Base-by-base conservation (phyloP, 2,113 vertebrate genomes). In the Pantherophis guttatus region DNA sequence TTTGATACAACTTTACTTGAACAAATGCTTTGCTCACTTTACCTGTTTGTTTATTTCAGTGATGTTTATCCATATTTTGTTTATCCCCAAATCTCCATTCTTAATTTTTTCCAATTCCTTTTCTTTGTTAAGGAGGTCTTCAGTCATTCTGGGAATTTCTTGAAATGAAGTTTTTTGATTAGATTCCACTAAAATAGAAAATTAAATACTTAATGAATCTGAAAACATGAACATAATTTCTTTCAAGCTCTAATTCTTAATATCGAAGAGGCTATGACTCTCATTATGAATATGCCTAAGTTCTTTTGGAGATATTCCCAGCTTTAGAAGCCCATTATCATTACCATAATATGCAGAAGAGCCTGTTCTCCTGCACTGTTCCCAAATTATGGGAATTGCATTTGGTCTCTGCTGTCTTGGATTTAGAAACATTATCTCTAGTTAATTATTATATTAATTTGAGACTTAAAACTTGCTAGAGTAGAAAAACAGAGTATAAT, bases 21-120 rank as follows among this genome's bases (percentile, higher is more conserved):
- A 92, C 11, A 92, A 21, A 50, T 48, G 62, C 48, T 52, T 52
- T 24, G 58, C 52, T 88, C 91, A 85, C 95, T 94, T 96, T 96
- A 99, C 99, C 99, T 99, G 99, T 96, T 98, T 98, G 96, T 98
- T 99, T 88, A 99, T 98, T 94, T 99, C 99, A 86, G 99, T 99
- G 39, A 99, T 98, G 97, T 99, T 99, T 90, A 98, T 97, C 99
- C 99, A 99, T 92, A 99, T 97, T 96, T 98, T 99, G 96, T 65
- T 98, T 93, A 99, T 95, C 3, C 99, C 99, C 90, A 96, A 97
- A 65, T 99, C 98, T 90, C 99, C 99, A 85, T 96, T 98, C 93
- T 99, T 98, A 58, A 99, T 97, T 91, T 99, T 98, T 39, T 99
- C 98, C 54, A 99, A 96, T 54, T 98, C 98, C 94, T 97, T 98